Percentiles rank a stretch among this genome's conserved stretches.
Evolutionary conservation across 2,888 invertebrate species (phyloP).

Genomic region (Spisula subtruncata): DNA sequence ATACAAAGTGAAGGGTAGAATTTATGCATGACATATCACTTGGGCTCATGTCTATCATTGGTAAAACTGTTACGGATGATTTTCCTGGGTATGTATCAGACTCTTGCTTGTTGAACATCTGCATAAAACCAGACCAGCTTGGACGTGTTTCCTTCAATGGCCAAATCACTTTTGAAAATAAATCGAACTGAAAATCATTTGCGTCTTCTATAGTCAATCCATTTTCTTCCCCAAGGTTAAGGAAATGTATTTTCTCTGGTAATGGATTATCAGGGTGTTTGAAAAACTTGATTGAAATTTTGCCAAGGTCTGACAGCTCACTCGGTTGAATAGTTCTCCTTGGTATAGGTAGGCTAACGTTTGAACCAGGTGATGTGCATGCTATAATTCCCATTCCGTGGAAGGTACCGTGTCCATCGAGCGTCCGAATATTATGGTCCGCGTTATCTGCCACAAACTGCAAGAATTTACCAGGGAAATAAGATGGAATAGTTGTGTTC

Average conservation of each 20-base stretch:
- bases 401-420: slow-evolving; percentile 35
- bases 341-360: neutral
- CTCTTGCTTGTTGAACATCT: slow-evolving; percentile 43
- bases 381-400: slow-evolving; percentile 40
- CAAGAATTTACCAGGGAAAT: neutral
- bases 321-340: neutral
- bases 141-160: neutral
- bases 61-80: slow-evolving; percentile 46
- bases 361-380: slow-evolving; percentile 20
- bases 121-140: slow-evolving; percentile 50
- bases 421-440: slow-evolving; percentile 27
- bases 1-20: slow-evolving; percentile 64
- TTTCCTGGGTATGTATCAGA: slow-evolving; percentile 43
- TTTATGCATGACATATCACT: slow-evolving; percentile 66
- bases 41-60: too few relatives aligned
- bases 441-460: slow-evolving; percentile 39
- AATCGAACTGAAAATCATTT: neutral
- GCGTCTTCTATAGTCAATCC: neutral
- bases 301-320: neutral
- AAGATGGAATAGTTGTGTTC: too few relatives aligned
- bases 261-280: neutral
- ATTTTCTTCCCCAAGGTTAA: neutral
- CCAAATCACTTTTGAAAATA: neutral
- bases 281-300: neutral
- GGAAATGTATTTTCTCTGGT: too few relatives aligned